Percentiles rank a stretch among this genome's conserved stretches.
phyloP scores from a whole-genome alignment of 1,140 invertebrate species.

The Trichonephila inaurata region DNA sequence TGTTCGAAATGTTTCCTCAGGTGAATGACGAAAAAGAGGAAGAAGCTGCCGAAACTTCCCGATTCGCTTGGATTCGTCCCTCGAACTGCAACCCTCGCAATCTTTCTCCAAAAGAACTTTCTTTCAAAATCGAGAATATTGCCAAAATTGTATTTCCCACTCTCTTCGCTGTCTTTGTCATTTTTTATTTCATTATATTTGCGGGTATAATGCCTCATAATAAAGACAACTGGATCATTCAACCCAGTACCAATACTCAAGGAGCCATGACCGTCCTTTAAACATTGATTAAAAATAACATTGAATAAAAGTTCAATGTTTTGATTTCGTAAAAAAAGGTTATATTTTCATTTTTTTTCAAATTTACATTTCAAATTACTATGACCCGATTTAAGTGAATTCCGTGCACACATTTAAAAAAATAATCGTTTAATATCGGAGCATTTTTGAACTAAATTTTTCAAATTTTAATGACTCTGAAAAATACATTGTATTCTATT shows the following conservation, averaged over 20 bases:
- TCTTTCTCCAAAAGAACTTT: slow-evolving; percentile 57
- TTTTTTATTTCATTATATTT: slow-evolving; percentile 67
- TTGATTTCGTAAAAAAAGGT: too few relatives aligned
- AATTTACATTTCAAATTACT: too few relatives aligned
- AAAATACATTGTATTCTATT: too few relatives aligned
- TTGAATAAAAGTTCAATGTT: background rate
- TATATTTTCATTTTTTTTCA: too few relatives aligned
- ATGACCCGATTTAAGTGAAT: too few relatives aligned
- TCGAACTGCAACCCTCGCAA: background rate
- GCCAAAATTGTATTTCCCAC: slow-evolving; percentile 65
- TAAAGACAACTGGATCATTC: slow-evolving; percentile 64
- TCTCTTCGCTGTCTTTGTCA: slow-evolving; percentile 58
- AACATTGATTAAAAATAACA: background rate
- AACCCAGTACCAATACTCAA: slow-evolving; percentile 16
- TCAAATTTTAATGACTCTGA: too few relatives aligned
- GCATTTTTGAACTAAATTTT: too few relatives aligned
- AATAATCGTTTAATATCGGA: too few relatives aligned
- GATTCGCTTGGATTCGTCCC: slow-evolving; percentile 63
- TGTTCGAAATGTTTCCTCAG: background rate
- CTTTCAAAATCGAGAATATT: slow-evolving; percentile 68
- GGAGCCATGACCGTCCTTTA: background rate
- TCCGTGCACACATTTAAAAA: too few relatives aligned
- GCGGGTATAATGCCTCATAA: slow-evolving; percentile 58
- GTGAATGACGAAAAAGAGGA: slow-evolving; percentile 37
- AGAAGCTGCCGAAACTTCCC: slow-evolving; percentile 15